Conservation (phyloP, 2,113 vertebrate genomes). For the Accipiter cooperii region DNA sequence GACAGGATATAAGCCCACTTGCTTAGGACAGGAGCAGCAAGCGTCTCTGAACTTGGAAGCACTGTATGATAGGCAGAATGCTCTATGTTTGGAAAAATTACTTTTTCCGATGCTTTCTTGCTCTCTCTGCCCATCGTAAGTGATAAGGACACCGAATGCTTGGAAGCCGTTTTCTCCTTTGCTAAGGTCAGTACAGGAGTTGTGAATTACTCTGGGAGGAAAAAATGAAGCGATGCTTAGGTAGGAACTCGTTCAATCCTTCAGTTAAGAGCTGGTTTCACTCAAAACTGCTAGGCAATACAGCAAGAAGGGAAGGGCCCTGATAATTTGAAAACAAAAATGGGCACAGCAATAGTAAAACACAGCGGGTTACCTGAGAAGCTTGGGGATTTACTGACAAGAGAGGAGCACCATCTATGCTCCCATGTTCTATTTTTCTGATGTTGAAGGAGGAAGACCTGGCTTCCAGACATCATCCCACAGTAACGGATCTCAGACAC, state of each 20-base stretch:
- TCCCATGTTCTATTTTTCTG: neutral
- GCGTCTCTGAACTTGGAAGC: neutral
- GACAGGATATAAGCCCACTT: neutral
- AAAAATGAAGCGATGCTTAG: neutral
- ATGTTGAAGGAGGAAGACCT: neutral
- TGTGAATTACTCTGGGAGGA: neutral
- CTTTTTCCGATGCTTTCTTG: neutral
- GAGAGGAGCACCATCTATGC: neutral
- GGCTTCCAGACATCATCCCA: neutral
- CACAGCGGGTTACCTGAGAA: neutral
- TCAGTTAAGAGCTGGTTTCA: neutral
- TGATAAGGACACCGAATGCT: neutral
- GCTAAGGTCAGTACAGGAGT: neutral
- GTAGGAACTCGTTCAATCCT: neutral
- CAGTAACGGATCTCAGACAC: neutral
- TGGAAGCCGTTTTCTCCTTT: neutral
- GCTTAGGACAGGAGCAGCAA: neutral
- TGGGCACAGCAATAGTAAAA: fast-evolving
- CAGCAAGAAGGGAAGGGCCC: neutral
- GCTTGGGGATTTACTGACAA: neutral
- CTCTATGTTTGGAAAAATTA: neutral
- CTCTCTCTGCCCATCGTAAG: neutral
- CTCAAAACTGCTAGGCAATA: neutral
- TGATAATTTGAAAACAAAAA: too few relatives aligned
- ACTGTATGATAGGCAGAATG: fast-evolving